Conservation (phyloP, 2,797 vertebrate species). For the Danio albolineatus region DNA sequence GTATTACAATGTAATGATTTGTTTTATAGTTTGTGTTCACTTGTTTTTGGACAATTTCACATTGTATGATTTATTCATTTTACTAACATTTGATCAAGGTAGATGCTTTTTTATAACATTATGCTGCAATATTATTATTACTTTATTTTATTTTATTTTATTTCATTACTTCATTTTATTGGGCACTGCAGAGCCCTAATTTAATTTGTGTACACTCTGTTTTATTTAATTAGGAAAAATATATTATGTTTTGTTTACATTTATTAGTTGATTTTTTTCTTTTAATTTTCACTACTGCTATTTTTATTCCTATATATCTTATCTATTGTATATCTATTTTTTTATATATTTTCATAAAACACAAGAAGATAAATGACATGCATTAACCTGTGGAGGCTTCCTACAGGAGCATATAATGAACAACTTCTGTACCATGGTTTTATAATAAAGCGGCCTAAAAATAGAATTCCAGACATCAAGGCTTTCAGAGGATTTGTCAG, state of each 20-base stretch:
- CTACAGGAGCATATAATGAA: conserved; percentile 6
- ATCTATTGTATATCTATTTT: neutral
- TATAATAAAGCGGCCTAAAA: neutral
- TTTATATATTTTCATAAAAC: neutral
- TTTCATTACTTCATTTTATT: neutral
- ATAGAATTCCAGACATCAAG: neutral
- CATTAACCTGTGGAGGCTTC: neutral
- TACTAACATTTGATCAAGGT: neutral
- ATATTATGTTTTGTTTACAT: neutral
- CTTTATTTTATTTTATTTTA: too few species aligned
- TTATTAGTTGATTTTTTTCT: neutral
- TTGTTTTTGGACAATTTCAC: neutral
- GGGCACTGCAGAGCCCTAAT: neutral
- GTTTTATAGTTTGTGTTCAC: neutral
- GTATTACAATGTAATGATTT: too few species aligned
- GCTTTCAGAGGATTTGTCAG: conserved; percentile 4
- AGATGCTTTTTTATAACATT: neutral
- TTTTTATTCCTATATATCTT: neutral
- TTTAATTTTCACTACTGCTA: neutral
- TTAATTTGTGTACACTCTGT: neutral
- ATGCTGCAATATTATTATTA: neutral
- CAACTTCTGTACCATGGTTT: neutral
- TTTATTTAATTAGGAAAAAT: neutral
- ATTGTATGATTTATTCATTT: neutral
- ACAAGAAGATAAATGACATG: neutral